Evolutionary conservation across 2,888 invertebrate genomes (phyloP).

Genomic region (Aspidiotus rigidus): DNA sequence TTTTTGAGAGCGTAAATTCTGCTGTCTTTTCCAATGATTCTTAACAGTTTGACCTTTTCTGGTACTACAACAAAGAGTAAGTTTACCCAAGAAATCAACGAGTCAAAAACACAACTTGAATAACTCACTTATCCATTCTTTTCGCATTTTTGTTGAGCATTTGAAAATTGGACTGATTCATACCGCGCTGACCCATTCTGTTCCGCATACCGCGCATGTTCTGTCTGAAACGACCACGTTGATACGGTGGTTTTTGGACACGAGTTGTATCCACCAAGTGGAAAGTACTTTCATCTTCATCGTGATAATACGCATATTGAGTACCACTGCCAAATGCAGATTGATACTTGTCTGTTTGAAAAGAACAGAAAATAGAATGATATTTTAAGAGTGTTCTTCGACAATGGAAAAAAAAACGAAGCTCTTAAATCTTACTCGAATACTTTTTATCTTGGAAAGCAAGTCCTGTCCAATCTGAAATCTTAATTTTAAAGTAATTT

Average conservation of each 20-base stretch:
- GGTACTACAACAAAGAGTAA: slow-evolving; percentile 45
- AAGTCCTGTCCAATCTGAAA: slow-evolving; percentile 95
- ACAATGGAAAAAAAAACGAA: not conserved
- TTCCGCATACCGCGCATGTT: slow-evolving; percentile 64
- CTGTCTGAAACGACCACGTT: slow-evolving; percentile 79
- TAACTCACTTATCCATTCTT: slow-evolving; percentile 43
- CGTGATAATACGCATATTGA: slow-evolving; percentile 97
- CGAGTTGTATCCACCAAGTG: slow-evolving; percentile 93
- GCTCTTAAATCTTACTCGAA: slow-evolving; percentile 56
- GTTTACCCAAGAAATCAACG: not conserved
- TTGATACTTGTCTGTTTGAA: slow-evolving; percentile 66
- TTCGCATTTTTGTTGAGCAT: slow-evolving; percentile 72
- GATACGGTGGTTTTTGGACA: slow-evolving; percentile 82
- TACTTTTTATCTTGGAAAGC: slow-evolving; percentile 88
- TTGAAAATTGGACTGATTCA: slow-evolving; percentile 62
- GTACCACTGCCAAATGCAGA: slow-evolving; percentile 89
- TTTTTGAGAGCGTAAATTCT: slow-evolving; percentile 51
- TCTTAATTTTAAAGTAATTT: slow-evolving; percentile 44
- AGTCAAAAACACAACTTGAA: not conserved
- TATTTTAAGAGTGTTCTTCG: not conserved
- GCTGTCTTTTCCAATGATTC: slow-evolving; percentile 78
- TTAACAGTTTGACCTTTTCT: slow-evolving; percentile 53
- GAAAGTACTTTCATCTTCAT: slow-evolving; percentile 97
- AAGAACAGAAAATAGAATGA: not conserved
- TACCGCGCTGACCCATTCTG: slow-evolving; percentile 54